phyloP scores from a whole-genome alignment of 2,113 vertebrate species.

The Channa maculata region DNA sequence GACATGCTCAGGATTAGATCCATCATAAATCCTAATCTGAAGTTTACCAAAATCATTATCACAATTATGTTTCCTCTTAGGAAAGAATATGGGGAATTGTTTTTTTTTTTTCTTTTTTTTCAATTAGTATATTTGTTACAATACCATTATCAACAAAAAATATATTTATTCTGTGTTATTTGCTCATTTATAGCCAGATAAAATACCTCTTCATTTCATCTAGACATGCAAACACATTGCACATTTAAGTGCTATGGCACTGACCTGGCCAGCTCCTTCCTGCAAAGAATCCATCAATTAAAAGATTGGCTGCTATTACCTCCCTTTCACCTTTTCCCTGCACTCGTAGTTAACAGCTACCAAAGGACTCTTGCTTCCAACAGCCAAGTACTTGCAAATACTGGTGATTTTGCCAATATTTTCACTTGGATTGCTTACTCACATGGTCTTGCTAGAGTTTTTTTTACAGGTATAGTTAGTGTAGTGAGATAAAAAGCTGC shows the following conservation, averaged over 20 bases:
- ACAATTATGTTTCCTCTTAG: constrained; percentile 4
- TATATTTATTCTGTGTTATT: constrained; percentile 22
- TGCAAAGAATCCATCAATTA: constrained; percentile 59
- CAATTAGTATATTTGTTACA: no score
- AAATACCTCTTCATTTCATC: constrained; percentile 22
- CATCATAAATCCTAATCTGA: constrained; percentile 51
- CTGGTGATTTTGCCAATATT: constrained; percentile 11
- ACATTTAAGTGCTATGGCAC: background rate
- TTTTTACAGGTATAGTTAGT: constrained; percentile 18
- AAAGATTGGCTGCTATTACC: constrained; percentile 57
- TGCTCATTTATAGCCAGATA: background rate
- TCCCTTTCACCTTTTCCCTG: constrained; percentile 53
- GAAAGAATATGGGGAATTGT: constrained; percentile 5
- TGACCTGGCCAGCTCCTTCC: constrained; percentile 20
- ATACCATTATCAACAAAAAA: no score
- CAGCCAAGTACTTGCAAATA: constrained; percentile 27
- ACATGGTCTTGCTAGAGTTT: background rate
- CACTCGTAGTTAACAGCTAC: constrained; percentile 54
- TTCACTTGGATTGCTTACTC: constrained; percentile 5
- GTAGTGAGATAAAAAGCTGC: constrained; percentile 20
- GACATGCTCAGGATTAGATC: constrained; percentile 60
- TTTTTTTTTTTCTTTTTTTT: no score
- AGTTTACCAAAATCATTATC: constrained; percentile 43
- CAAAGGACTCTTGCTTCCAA: constrained; percentile 37
- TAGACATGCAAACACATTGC: constrained; percentile 10